Evolutionary conservation across 2,113 vertebrate species (phyloP).

Genomic region (Osmerus mordax): DNA sequence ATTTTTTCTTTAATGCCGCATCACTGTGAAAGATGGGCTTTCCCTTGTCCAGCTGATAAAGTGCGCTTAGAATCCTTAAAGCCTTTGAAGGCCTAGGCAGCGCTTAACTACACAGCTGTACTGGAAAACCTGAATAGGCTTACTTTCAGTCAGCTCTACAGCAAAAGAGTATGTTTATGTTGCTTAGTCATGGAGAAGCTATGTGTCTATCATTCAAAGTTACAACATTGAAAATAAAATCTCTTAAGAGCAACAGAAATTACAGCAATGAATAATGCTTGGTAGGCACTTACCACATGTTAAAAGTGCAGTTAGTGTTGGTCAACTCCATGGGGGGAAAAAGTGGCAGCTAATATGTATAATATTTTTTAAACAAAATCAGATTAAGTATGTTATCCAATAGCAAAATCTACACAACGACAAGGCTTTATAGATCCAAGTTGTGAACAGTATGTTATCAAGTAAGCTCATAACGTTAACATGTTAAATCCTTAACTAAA

Average conservation of each 20-base stretch:
- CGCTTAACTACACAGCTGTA: slow-evolving; percentile 51
- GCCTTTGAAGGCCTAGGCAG: slow-evolving; percentile 62
- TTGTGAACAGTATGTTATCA: too few species aligned
- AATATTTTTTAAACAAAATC: too few species aligned
- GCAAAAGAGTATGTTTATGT: neutral
- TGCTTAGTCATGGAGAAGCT: slow-evolving; percentile 2
- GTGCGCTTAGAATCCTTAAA: slow-evolving; percentile 65
- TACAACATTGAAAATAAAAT: slow-evolving; percentile 2
- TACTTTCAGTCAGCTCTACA: slow-evolving; percentile 32
- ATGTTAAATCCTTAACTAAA: too few species aligned
- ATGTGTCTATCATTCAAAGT: neutral
- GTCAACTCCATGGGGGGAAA: too few species aligned
- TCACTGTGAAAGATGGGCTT: slow-evolving; percentile 62
- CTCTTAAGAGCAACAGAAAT: slow-evolving; percentile 7
- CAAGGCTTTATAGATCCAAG: too few species aligned
- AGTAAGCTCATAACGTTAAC: too few species aligned
- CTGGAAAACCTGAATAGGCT: slow-evolving; percentile 40
- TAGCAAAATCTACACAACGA: too few species aligned
- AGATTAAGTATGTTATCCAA: too few species aligned
- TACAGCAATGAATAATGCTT: slow-evolving; percentile 21
- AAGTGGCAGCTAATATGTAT: too few species aligned
- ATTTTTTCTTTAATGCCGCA: slow-evolving; percentile 66
- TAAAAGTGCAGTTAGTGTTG: too few species aligned
- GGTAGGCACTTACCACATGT: neutral
- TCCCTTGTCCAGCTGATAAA: slow-evolving; percentile 69